These are phyloP conservation scores for Microplitis demolitor DNA, from an alignment of 1,140 invertebrate genomes.

Conservation along the genomic window DNA sequence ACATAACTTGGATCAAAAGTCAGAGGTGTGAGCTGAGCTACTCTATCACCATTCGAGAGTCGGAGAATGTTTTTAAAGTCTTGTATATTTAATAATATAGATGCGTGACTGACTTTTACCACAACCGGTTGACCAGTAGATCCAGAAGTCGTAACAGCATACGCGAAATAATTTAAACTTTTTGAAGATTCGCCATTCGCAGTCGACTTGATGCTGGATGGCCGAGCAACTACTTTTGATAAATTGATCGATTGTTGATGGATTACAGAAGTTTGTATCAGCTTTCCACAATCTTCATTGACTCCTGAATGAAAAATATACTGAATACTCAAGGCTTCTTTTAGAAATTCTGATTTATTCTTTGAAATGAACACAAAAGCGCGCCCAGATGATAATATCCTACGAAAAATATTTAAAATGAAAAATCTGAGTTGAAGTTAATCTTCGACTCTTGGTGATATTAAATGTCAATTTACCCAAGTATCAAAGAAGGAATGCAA, in stretches of 20 bases:
- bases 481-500: constrained; percentile 44
- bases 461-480: constrained; percentile 41
- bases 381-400: constrained; percentile 39
- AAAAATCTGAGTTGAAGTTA: not conserved
- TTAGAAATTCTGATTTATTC: constrained; percentile 18
- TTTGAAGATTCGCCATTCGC: constrained; percentile 3
- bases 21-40: constrained; percentile 74
- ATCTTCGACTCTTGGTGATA: not conserved
- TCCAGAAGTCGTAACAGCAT: constrained; percentile 69
- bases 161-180: constrained; percentile 55
- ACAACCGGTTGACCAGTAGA: constrained; percentile 69
- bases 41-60: constrained; percentile 64
- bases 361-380: constrained; percentile 39
- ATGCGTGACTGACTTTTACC: constrained; percentile 66
- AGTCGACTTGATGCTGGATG: constrained; percentile 7
- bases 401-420: constrained; percentile 31
- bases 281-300: constrained; percentile 5
- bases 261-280: constrained; percentile 26
- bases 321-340: constrained; percentile 29
- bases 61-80: constrained; percentile 65
- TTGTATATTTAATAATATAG: constrained; percentile 68
- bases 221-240: not conserved
- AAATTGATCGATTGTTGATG: not conserved
- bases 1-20: constrained; percentile 85
- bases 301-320: constrained; percentile 38